Conservation (phyloP, 2,797 vertebrate genomes). For the Dendrocincla tyrannina region DNA sequence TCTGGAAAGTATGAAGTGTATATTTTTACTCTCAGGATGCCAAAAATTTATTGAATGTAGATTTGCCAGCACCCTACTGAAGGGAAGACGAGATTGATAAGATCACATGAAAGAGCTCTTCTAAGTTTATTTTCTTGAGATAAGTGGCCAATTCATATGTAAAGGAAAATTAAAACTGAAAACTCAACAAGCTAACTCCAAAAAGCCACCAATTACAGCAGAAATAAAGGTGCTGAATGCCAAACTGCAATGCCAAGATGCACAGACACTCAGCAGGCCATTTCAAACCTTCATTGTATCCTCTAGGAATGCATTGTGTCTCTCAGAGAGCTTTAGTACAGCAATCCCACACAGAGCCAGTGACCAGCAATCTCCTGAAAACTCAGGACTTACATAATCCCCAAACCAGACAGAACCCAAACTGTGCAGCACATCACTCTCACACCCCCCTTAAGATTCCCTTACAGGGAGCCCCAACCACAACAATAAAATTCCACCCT, state of each 20-base stretch:
- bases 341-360: background rate
- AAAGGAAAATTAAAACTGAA: background rate
- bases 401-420: background rate
- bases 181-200: background rate
- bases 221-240: background rate
- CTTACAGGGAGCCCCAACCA: background rate
- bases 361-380: background rate
- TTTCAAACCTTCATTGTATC: background rate
- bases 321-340: background rate
- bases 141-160: background rate
- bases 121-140: background rate
- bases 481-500: background rate
- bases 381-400: background rate
- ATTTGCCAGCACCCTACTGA: background rate
- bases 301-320: background rate
- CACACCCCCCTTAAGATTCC: background rate
- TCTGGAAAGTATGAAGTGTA: background rate
- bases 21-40: background rate
- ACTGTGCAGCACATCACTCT: background rate
- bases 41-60: background rate
- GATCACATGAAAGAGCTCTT: background rate
- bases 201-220: background rate
- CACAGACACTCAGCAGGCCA: background rate
- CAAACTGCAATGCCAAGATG: background rate
- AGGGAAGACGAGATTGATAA: background rate